phyloP scores from a whole-genome alignment of 2,113 vertebrate species.

The Pogona vitticeps region DNA sequence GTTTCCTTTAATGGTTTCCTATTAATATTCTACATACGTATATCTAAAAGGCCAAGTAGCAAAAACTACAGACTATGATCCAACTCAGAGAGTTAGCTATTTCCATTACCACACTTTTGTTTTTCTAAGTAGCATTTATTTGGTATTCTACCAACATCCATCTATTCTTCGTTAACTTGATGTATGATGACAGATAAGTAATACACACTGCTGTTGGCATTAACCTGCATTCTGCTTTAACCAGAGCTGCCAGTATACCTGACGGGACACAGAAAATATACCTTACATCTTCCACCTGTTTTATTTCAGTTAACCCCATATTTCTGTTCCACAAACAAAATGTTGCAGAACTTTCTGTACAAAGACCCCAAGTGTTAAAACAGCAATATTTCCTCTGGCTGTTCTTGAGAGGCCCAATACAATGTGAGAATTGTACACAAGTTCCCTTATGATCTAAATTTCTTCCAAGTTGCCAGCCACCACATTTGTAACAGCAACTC shows the following conservation, averaged over 20 bases:
- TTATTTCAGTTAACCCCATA: neutral
- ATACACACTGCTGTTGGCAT: neutral
- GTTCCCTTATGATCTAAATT: neutral
- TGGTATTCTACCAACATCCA: neutral
- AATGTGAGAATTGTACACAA: neutral
- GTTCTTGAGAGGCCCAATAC: neutral
- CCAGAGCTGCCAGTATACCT: neutral
- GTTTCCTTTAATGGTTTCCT: neutral
- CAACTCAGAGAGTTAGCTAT: neutral
- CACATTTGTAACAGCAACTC: neutral
- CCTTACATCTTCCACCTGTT: neutral
- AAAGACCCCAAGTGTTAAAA: neutral
- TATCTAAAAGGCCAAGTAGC: neutral
- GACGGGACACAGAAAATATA: neutral
- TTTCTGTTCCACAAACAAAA: neutral
- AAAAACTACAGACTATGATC: neutral
- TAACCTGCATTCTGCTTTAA: neutral
- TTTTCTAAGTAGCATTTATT: neutral
- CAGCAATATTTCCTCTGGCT: neutral
- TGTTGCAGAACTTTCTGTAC: neutral
- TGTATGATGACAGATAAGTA: neutral
- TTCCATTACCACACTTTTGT: neutral
- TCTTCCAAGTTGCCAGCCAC: neutral
- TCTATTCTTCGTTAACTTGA: neutral
- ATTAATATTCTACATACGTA: neutral